Evolutionary conservation across 2,113 vertebrate genomes (phyloP).

Genomic region (Pachyramphus minor): DNA sequence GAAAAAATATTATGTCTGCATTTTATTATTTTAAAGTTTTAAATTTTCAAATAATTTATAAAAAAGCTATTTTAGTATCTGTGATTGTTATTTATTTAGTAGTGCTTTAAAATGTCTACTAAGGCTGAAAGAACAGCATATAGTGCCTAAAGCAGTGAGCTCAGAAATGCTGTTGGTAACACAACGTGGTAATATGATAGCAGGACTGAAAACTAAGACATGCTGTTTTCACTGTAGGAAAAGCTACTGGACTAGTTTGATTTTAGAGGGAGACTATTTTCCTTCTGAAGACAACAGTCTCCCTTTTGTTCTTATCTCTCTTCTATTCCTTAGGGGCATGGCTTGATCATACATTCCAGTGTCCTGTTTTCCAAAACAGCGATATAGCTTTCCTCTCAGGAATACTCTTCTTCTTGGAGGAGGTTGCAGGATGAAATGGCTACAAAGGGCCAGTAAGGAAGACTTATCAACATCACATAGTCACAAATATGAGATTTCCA

Average conservation of each 20-base stretch:
- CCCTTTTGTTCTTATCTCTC: background rate
- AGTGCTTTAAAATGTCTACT: background rate
- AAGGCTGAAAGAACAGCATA: background rate
- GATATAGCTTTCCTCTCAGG: background rate
- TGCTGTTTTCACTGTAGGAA: background rate
- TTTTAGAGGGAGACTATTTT: background rate
- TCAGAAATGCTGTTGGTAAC: background rate
- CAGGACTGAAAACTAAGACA: constrained; percentile 4
- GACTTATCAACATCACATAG: background rate
- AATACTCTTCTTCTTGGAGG: background rate
- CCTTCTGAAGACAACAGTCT: background rate
- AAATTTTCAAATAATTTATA: background rate
- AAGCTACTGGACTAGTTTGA: background rate
- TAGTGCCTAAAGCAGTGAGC: background rate
- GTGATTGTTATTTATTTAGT: background rate
- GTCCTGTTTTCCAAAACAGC: background rate
- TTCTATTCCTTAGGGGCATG: background rate
- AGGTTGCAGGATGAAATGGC: background rate
- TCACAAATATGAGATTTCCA: background rate
- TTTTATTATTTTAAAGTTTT: background rate
- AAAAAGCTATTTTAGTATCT: background rate
- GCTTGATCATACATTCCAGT: background rate
- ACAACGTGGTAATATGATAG: background rate
- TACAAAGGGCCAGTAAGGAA: background rate
- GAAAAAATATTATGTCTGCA: background rate